phyloP scores from a whole-genome alignment of 92 coral and sea anemone genomes.

The Palythoa caribaeorum region DNA sequence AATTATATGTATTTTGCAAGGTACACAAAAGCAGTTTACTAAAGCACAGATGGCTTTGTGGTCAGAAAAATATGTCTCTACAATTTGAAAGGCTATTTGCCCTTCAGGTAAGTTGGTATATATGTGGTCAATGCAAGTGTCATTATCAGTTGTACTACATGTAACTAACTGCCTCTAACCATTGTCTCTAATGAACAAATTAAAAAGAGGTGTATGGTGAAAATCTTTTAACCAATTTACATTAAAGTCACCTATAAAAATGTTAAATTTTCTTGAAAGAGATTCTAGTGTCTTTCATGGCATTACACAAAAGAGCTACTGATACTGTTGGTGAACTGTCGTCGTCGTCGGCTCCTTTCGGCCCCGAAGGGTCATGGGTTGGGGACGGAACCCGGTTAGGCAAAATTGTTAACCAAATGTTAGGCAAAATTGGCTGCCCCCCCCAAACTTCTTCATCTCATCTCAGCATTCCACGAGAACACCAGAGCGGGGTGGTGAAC shows the following conservation, averaged over 20 bases:
- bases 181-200: constrained; percentile 2
- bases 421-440: no score
- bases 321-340: constrained; percentile 9
- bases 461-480: no score
- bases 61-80: constrained; percentile 13
- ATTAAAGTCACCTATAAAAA: constrained; percentile 9
- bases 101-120: constrained; percentile 12
- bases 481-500: no score
- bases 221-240: constrained; percentile 6
- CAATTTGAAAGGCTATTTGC: constrained; percentile 7
- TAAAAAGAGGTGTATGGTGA: constrained; percentile 12
- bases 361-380: no score
- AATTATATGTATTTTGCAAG: neutral
- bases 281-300: constrained; percentile 16
- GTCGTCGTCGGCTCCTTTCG: no score
- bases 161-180: neutral
- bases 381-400: no score
- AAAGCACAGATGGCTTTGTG: constrained; percentile 6
- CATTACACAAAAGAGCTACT: constrained; percentile 11
- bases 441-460: no score
- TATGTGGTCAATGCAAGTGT: neutral
- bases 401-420: no score
- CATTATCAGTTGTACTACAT: constrained; percentile 1
- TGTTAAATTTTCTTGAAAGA: constrained; percentile 8
- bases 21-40: constrained; percentile 4